Percentiles rank a stretch among this genome's conserved stretches.
Conservation (phyloP, 2,797 vertebrate species). For the Perodicticus potto region DNA sequence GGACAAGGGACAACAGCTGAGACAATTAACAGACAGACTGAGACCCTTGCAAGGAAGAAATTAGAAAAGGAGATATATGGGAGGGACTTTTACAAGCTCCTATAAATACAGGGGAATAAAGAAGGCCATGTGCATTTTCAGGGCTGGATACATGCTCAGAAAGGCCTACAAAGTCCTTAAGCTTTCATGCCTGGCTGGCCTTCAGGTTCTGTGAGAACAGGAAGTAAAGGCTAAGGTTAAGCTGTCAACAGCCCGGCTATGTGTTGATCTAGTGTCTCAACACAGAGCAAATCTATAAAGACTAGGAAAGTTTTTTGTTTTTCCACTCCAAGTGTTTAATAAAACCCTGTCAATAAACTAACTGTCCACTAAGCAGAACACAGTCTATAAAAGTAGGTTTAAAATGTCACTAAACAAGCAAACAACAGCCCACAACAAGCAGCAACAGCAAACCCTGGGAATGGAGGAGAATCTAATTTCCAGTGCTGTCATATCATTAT, state of each 20-base stretch:
- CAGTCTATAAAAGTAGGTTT: neutral
- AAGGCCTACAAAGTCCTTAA: neutral
- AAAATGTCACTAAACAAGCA: neutral
- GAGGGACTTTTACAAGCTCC: neutral
- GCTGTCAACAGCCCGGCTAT: neutral
- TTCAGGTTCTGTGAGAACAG: neutral
- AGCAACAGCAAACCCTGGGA: neutral
- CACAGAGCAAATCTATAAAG: neutral
- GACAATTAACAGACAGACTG: neutral
- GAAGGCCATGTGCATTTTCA: neutral
- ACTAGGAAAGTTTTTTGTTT: neutral
- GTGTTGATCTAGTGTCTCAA: neutral
- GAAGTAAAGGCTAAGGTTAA: neutral
- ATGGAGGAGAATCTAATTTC: neutral
- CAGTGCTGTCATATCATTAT: neutral
- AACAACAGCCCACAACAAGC: neutral
- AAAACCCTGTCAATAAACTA: slow-evolving; percentile 17
- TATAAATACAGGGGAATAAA: neutral
- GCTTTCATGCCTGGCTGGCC: neutral
- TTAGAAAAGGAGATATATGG: neutral
- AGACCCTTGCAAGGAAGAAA: neutral
- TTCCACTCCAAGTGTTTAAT: neutral
- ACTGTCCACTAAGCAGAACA: neutral
- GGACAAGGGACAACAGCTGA: neutral
- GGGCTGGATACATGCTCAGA: neutral